phyloP scores from a whole-genome alignment of 2,888 invertebrate genomes.

The Drymonia ruficornis region DNA sequence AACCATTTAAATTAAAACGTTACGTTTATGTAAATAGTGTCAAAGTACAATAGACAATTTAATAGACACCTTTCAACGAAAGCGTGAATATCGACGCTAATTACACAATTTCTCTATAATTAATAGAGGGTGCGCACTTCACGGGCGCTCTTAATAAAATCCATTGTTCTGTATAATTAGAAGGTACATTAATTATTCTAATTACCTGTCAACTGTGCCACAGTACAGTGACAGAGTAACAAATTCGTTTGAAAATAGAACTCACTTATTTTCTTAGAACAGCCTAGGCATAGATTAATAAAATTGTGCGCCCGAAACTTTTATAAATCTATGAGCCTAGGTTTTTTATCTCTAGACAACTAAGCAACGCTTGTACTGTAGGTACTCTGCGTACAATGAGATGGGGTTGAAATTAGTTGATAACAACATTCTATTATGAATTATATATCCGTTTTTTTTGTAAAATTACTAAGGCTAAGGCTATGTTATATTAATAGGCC shows the following conservation, averaged over 20 bases:
- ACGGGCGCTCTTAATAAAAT: constrained; percentile 39
- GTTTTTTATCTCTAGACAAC: no score
- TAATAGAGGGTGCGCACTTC: constrained; percentile 31
- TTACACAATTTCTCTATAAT: constrained; percentile 34
- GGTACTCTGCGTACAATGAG: no score
- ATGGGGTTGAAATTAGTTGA: no score
- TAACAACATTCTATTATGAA: no score
- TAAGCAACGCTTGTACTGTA: no score
- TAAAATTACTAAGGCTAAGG: no score
- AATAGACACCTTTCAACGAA: background rate
- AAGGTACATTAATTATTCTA: constrained; percentile 42
- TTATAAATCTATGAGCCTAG: no score
- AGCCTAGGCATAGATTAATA: no score
- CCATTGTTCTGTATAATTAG: constrained; percentile 39
- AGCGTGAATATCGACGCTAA: constrained; percentile 26
- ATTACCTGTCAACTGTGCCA: constrained; percentile 36
- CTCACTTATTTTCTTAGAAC: background rate
- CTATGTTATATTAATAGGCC: no score
- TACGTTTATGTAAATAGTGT: background rate
- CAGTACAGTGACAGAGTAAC: constrained; percentile 21
- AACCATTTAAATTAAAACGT: no score
- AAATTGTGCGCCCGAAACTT: no score
- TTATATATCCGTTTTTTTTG: no score
- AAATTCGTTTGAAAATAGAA: constrained; percentile 7
- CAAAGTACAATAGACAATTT: background rate